Conservation (phyloP, 1,140 invertebrate genomes). For the Reticulitermes speratus region DNA sequence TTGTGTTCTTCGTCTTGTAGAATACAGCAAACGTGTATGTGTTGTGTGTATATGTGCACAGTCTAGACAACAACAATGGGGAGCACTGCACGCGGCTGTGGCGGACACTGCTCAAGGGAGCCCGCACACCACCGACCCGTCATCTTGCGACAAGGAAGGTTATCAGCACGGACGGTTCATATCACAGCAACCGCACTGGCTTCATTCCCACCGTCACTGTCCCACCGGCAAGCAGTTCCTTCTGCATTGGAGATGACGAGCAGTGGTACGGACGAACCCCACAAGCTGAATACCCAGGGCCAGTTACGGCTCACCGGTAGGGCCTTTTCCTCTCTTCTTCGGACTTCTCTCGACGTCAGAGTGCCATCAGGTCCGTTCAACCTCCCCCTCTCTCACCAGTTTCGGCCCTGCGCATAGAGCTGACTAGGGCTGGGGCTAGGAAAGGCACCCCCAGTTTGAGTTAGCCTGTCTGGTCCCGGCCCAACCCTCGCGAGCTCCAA, state of each 20-base stretch:
- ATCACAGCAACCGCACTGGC: not conserved
- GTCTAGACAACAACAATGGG: slow-evolving; percentile 41
- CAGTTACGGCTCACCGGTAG: too few species aligned
- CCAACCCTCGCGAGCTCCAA: not conserved
- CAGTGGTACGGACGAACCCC: too few species aligned
- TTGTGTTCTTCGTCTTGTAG: not conserved
- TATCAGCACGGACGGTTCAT: not conserved
- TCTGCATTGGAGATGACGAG: too few species aligned
- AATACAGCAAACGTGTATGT: not conserved
- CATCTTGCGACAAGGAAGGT: not conserved
- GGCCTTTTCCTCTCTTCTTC: too few species aligned
- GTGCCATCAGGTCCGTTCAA: too few species aligned
- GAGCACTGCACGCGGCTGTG: slow-evolving; percentile 53
- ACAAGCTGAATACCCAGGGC: too few species aligned
- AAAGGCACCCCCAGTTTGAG: not conserved
- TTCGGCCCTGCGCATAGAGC: not conserved
- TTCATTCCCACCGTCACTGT: not conserved
- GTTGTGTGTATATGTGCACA: not conserved
- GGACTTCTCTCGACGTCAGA: too few species aligned
- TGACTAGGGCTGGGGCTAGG: not conserved
- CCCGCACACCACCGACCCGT: slow-evolving; percentile 28
- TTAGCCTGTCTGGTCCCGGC: not conserved
- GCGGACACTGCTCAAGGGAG: slow-evolving; percentile 41
- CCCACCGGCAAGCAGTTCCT: not conserved
- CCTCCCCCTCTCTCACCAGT: too few species aligned